Conservation (phyloP, 2,888 invertebrate species). For the Drosophila bunnanda region DNA sequence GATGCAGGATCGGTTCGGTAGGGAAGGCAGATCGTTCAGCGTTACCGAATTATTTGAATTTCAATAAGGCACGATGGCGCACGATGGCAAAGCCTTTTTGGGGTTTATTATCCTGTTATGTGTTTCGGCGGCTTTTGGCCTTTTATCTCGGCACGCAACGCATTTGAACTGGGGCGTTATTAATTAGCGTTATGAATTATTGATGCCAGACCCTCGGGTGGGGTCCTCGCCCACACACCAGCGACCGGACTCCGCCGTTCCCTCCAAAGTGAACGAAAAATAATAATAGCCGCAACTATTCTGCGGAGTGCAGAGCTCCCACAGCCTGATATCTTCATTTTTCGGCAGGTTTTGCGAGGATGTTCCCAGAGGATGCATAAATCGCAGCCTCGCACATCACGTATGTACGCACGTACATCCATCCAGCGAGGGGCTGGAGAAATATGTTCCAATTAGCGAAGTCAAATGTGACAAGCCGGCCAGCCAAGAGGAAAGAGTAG, state of each 20-base stretch:
- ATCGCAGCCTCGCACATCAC: constrained; percentile 66
- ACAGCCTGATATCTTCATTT: constrained; percentile 71
- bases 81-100: constrained; percentile 2
- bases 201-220: constrained; percentile 61
- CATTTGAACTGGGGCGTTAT: constrained; percentile 82
- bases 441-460: constrained; percentile 81
- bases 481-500: constrained; percentile 37
- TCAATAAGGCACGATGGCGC: constrained; percentile 69
- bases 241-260: too few species aligned
- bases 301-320: constrained; percentile 5
- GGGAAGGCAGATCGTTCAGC: constrained; percentile 25
- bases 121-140: constrained; percentile 51
- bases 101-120: constrained; percentile 78
- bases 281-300: constrained; percentile 3
- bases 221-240: constrained; percentile 33
- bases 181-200: constrained; percentile 85
- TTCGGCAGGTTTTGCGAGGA: constrained; percentile 14
- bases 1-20: constrained; percentile 37
- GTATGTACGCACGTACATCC: constrained; percentile 13
- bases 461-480: constrained; percentile 72
- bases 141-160: constrained; percentile 73
- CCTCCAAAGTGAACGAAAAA: background rate
- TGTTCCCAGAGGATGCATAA: constrained; percentile 73
- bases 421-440: constrained; percentile 22
- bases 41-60: constrained; percentile 76